Percentiles rank a stretch among this genome's conserved stretches.
phyloP scores from a whole-genome alignment of 2,797 vertebrate genomes.

The Rhabdomys pumilio region DNA sequence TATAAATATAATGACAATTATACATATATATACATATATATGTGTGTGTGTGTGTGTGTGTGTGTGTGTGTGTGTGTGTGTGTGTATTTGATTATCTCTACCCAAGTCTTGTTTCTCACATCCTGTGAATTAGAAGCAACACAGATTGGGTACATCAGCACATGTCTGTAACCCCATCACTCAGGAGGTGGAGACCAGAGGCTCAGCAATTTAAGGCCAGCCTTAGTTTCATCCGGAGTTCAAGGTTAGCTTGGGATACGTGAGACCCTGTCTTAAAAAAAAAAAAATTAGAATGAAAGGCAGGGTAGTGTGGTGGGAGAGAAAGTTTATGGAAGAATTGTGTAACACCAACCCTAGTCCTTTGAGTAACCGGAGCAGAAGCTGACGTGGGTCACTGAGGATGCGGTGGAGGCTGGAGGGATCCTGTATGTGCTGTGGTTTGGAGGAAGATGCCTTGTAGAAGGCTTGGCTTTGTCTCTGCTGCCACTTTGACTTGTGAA shows the following conservation, averaged over 20 bases:
- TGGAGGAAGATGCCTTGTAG: conserved; percentile 41
- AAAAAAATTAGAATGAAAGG: not conserved
- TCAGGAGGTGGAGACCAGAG: not conserved
- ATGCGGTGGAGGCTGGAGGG: not conserved
- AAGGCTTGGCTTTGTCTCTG: conserved; percentile 54
- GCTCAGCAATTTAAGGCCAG: not conserved
- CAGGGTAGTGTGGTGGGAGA: not conserved
- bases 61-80: too few relatives aligned
- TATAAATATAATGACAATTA: too few relatives aligned
- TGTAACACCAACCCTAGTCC: not conserved
- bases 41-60: too few relatives aligned
- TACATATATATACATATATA: too few relatives aligned
- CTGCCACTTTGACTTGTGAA: conserved; percentile 34
- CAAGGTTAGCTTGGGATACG: not conserved
- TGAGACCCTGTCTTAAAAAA: not conserved
- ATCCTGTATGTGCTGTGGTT: not conserved
- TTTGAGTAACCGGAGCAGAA: conserved; percentile 40
- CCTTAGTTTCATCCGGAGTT: not conserved
- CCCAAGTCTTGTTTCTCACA: not conserved
- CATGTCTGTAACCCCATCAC: not conserved
- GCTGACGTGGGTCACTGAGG: conserved; percentile 24
- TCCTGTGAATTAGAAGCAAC: not conserved
- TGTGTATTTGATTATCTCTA: not conserved
- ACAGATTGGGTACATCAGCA: not conserved
- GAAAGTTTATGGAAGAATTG: conserved; percentile 57